Evolutionary conservation across 2,888 invertebrate species (phyloP).

Genomic region (Drosophila pseudotalamancana): DNA sequence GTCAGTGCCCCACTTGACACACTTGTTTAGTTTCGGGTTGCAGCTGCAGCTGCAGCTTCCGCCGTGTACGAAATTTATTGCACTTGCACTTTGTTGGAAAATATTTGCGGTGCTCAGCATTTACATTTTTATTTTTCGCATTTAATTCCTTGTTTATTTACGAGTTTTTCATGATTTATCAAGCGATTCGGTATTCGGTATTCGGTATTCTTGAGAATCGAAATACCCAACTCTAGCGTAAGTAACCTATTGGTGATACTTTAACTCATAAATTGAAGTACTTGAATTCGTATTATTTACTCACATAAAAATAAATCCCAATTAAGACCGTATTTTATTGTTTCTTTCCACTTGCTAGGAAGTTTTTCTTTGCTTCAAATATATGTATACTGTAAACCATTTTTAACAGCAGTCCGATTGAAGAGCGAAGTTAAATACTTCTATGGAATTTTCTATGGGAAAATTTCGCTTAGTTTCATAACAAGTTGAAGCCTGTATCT

Average conservation of each 20-base stretch:
- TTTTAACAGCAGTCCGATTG: too few relatives aligned
- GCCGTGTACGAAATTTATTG: conserved; percentile 58
- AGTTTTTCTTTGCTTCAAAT: too few relatives aligned
- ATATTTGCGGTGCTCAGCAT: conserved; percentile 53
- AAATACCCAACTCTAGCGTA: too few relatives aligned
- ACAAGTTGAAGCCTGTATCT: background rate
- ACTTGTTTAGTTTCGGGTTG: conserved; percentile 25
- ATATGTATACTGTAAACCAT: too few relatives aligned
- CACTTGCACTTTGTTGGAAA: conserved; percentile 55
- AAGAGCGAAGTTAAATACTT: too few relatives aligned
- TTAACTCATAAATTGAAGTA: too few relatives aligned
- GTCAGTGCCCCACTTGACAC: background rate
- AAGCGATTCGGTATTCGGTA: background rate
- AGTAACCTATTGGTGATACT: too few relatives aligned
- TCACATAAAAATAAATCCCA: too few relatives aligned
- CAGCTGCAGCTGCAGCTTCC: conserved; percentile 35
- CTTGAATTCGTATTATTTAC: too few relatives aligned
- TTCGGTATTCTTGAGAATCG: conserved; percentile 5
- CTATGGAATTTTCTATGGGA: too few relatives aligned
- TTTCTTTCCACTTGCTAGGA: too few relatives aligned
- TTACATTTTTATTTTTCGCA: conserved; percentile 58
- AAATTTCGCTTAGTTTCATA: background rate
- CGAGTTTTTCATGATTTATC: conserved; percentile 30
- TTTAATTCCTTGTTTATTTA: conserved; percentile 23
- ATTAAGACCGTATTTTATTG: too few relatives aligned